These are phyloP conservation scores for Raja brachyura DNA, from an alignment of 2,113 vertebrate species.

Conservation along the genomic window DNA sequence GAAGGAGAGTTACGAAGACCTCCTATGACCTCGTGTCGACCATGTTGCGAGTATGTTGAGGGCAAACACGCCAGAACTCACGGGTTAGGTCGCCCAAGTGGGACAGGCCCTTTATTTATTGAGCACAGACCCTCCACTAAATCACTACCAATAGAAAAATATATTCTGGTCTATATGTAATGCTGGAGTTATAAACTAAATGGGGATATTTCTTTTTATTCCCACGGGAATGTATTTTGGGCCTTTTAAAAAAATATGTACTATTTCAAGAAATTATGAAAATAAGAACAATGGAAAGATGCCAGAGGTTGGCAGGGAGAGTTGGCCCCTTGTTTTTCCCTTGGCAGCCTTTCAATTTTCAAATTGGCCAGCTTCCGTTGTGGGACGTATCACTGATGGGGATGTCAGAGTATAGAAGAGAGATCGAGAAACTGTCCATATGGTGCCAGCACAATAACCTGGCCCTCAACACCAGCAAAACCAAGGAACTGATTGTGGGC, in stretches of 20 bases:
- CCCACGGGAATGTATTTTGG: not conserved
- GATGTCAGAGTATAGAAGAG: too few relatives aligned
- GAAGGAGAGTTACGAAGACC: too few relatives aligned
- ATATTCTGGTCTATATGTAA: not conserved
- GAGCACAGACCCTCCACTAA: not conserved
- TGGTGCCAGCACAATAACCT: too few relatives aligned
- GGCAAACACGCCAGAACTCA: too few relatives aligned
- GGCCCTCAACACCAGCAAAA: too few relatives aligned
- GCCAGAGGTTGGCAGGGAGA: not conserved
- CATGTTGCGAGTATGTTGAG: too few relatives aligned
- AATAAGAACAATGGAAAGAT: not conserved
- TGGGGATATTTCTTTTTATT: not conserved
- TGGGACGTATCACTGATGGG: too few relatives aligned
- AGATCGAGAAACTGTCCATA: too few relatives aligned
- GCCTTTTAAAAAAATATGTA: not conserved
- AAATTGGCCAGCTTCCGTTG: not conserved
- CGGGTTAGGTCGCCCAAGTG: too few relatives aligned
- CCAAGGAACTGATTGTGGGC: too few relatives aligned
- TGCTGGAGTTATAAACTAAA: not conserved
- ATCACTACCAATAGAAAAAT: not conserved
- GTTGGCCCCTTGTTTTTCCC: not conserved
- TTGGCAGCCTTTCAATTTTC: not conserved
- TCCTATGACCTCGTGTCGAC: too few relatives aligned
- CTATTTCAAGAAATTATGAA: not conserved
- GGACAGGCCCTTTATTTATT: not conserved